Evolutionary conservation across 2,797 vertebrate species (phyloP).

Genomic region (Enteromius thamalakanensis): DNA sequence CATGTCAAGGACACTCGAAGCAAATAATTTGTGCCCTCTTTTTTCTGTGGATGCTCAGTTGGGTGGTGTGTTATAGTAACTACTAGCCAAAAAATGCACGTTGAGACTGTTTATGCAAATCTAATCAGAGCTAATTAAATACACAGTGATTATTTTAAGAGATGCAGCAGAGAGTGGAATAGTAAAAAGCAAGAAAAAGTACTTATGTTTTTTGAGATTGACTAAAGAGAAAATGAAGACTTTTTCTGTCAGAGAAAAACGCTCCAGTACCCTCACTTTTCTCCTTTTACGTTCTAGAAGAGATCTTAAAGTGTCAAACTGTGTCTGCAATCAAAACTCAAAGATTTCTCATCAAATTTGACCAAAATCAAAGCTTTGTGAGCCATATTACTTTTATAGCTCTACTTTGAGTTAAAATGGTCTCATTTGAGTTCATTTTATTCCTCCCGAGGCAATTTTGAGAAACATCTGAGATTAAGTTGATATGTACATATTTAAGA

Average conservation of each 20-base stretch:
- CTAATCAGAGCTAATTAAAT: background rate
- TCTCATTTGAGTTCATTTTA: background rate
- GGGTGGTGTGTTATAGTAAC: background rate
- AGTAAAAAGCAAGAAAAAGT: background rate
- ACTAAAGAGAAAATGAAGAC: background rate
- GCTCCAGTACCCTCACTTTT: background rate
- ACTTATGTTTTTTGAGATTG: background rate
- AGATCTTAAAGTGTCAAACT: background rate
- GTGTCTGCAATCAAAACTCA: background rate
- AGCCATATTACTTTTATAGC: too few relatives aligned
- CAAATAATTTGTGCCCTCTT: background rate
- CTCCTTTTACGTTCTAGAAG: background rate
- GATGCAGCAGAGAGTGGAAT: background rate
- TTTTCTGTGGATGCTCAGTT: background rate
- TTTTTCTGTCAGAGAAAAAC: background rate
- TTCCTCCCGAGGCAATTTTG: background rate
- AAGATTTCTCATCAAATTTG: background rate
- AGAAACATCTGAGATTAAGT: background rate
- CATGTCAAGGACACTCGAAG: conserved; percentile 8
- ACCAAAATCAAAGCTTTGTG: background rate
- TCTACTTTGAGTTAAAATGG: background rate
- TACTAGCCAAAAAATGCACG: background rate
- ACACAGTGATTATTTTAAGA: background rate
- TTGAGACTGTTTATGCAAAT: conserved; percentile 16
- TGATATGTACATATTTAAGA: background rate